Conservation (phyloP, 2,888 invertebrate genomes). For the Drosophila eohydei region DNA sequence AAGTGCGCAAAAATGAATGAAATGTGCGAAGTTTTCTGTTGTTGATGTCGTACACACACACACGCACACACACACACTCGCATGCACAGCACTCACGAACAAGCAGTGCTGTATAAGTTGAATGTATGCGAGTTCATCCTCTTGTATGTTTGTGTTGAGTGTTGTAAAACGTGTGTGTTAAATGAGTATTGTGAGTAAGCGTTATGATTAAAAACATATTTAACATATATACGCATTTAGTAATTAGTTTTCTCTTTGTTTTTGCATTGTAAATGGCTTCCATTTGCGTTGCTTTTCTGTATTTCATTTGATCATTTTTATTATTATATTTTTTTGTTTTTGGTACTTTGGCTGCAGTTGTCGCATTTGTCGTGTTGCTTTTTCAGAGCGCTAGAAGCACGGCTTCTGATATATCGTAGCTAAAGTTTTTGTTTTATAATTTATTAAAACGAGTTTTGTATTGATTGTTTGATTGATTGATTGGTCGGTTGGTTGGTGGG, state of each 20-base stretch:
- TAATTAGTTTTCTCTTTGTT: slow-evolving; percentile 12
- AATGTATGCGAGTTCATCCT: slow-evolving; percentile 19
- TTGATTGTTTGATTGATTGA: slow-evolving; percentile 31
- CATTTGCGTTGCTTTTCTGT: slow-evolving; percentile 69
- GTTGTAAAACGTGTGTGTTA: slow-evolving; percentile 35
- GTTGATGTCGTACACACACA: slow-evolving; percentile 14
- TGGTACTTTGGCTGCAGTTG: slow-evolving; percentile 71
- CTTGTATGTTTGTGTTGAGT: slow-evolving; percentile 38
- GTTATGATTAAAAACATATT: slow-evolving; percentile 32
- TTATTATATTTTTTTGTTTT: slow-evolving; percentile 24
- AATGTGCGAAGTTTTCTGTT: slow-evolving; percentile 21
- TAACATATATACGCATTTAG: slow-evolving; percentile 12
- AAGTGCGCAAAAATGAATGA: slow-evolving; percentile 47
- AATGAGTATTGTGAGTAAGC: slow-evolving; percentile 53
- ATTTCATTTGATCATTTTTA: slow-evolving; percentile 13
- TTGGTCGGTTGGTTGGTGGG: slow-evolving; percentile 65
- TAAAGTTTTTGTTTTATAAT: slow-evolving; percentile 48
- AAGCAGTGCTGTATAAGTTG: slow-evolving; percentile 1
- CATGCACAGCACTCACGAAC: slow-evolving; percentile 15
- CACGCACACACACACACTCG: slow-evolving; percentile 7
- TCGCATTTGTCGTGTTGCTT: slow-evolving; percentile 42
- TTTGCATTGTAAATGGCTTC: slow-evolving; percentile 62
- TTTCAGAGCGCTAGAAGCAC: slow-evolving; percentile 84
- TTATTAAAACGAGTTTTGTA: slow-evolving; percentile 13
- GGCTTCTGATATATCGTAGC: slow-evolving; percentile 85